Conservation (phyloP, 2,797 vertebrate species). For the Myotis myotis region DNA sequence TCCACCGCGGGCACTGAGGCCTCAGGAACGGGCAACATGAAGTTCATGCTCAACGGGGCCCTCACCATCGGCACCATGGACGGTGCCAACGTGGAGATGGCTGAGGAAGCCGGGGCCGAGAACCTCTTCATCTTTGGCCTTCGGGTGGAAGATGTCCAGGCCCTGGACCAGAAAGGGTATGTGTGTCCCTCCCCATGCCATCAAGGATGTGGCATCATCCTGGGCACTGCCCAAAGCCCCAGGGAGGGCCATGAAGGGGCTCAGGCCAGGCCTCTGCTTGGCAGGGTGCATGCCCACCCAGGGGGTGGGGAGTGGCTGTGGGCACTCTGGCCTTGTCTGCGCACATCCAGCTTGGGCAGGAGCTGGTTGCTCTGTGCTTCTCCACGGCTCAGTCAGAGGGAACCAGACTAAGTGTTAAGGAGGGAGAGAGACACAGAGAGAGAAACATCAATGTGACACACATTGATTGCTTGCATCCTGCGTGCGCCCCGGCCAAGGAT, state of each 20-base stretch:
- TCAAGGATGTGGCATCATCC: neutral
- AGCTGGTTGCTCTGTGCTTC: neutral
- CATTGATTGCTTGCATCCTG: too few relatives aligned
- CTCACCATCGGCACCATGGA: constrained; percentile 94
- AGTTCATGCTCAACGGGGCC: constrained; percentile 93
- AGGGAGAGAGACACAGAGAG: too few relatives aligned
- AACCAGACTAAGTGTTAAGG: neutral
- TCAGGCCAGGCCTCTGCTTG: neutral
- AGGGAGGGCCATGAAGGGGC: neutral
- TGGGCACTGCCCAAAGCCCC: neutral
- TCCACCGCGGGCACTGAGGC: constrained; percentile 92
- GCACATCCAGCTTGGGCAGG: neutral
- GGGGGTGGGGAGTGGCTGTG: neutral
- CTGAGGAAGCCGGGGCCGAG: constrained; percentile 89
- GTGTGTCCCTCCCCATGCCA: constrained; percentile 34
- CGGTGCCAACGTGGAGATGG: constrained; percentile 92
- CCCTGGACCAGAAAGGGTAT: constrained; percentile 87
- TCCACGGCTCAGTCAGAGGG: neutral
- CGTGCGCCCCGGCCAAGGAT: too few relatives aligned
- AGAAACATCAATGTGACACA: too few relatives aligned
- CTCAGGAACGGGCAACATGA: constrained; percentile 93
- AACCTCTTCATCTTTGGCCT: constrained; percentile 94
- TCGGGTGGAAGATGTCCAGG: constrained; percentile 90
- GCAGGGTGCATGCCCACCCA: accelerated
- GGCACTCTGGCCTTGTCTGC: neutral